Base-by-base conservation (phyloP, 2,888 invertebrate genomes). In the Gonocerus acuteangulatus region DNA sequence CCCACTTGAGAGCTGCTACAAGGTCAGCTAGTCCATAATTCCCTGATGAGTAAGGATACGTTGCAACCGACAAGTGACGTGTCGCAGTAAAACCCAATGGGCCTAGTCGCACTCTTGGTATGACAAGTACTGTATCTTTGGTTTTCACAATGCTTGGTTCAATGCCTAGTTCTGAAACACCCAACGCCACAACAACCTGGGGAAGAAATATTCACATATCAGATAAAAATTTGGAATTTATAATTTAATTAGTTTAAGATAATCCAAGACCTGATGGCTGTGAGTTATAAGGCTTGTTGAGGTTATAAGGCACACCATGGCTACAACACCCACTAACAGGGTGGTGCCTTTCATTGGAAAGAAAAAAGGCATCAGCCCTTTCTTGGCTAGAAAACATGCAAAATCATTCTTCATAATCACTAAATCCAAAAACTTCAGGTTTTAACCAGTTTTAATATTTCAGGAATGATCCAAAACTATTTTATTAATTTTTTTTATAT, bases 11-110 rank as follows among this genome's bases (percentile, higher is more conserved):
- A 0, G 83, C 89, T 0, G 80, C 82, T 13, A 90, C 72, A 62
- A 92, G 81, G 71, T 93, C 93, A 1, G 87, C 86, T 1, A 92
- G 78, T 0, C 85, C 93, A 71, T 91, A 92, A 73, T 93, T 93
- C 3, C 66, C 92, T 0, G 90, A 89, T 0, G 85, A 84, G 23
- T 78, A 81, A 0, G 88, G 87, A 71, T 88, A 84, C 18, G 82
- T 79, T 0, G 83, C 77, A 68, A 83, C 80, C 0, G 86, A 83
- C 1, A 91, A 74, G 1, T 82, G 78, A 61, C 86, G 83, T 3
- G 85, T 75, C 0, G 93, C 85, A 51, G 94, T 76, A 72, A 93
- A 94, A 2, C 95, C 95, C 4, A 68, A 61, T 1, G 64, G 81
- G 0, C 86, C 86, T 63, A 86, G 75, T 69, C 93, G 81, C 75